Percentiles rank a stretch among this genome's conserved stretches.
Conservation (phyloP, 64 coral and sea anemone species). For the Stichodactyla mertensii region DNA sequence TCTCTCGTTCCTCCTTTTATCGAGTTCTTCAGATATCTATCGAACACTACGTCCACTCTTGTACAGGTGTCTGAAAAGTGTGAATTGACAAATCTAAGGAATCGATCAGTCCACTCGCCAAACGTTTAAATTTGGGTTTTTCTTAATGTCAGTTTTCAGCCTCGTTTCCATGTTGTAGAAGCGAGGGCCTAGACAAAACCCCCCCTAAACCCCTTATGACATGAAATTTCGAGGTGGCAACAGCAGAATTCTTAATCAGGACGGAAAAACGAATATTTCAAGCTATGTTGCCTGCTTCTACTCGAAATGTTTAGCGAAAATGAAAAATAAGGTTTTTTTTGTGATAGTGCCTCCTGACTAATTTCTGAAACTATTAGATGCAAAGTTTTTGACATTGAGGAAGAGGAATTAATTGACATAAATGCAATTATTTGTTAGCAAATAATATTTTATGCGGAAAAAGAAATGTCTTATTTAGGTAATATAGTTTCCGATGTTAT, state of each 20-base stretch:
- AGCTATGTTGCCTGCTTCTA: not conserved
- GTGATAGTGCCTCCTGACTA: too few species aligned
- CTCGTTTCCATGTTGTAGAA: not conserved
- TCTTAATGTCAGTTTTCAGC: too few species aligned
- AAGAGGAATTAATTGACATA: slow-evolving; percentile 12
- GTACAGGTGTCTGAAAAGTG: not conserved
- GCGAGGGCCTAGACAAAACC: not conserved
- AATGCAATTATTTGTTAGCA: too few species aligned
- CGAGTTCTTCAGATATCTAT: not conserved
- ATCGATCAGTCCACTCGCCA: not conserved
- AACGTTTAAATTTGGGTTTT: not conserved
- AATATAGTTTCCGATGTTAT: too few species aligned
- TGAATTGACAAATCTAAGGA: not conserved
- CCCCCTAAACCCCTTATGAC: slow-evolving; percentile 7
- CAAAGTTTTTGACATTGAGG: not conserved
- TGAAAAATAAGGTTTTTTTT: too few species aligned
- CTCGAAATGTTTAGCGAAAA: slow-evolving; percentile 54
- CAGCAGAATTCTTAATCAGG: slow-evolving; percentile 46
- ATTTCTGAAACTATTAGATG: not conserved
- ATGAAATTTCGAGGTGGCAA: slow-evolving; percentile 38
- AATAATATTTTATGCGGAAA: too few species aligned
- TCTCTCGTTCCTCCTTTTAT: not conserved
- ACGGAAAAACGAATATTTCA: slow-evolving; percentile 28
- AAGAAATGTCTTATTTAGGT: too few species aligned
- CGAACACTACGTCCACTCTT: too few species aligned